These are phyloP conservation scores for Agrypnia vestita DNA, from an alignment of 1,140 invertebrate species.

Conservation along the genomic window DNA sequence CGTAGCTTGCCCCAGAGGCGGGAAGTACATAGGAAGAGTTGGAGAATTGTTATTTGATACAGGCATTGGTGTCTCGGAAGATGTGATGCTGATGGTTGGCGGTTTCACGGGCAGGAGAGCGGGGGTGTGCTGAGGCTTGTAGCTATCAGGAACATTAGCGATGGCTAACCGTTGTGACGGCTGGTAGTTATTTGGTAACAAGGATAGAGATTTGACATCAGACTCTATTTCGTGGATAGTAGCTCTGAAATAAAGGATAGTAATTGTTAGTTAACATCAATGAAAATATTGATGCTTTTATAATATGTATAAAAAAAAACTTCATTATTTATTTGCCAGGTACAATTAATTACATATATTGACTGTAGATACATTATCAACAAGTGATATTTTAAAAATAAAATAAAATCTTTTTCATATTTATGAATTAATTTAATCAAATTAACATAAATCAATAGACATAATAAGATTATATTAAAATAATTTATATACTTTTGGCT, in stretches of 20 bases:
- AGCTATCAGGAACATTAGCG: neutral
- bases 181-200: neutral
- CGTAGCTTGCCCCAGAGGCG: slow-evolving; percentile 4
- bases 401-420: too few species aligned
- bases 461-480: too few species aligned
- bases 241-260: slow-evolving; percentile 26
- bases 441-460: too few species aligned
- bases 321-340: too few species aligned
- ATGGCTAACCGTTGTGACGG: slow-evolving; percentile 16
- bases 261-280: too few species aligned
- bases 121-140: neutral
- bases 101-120: neutral
- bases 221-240: slow-evolving; percentile 38
- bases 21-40: neutral
- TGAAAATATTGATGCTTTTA: too few species aligned
- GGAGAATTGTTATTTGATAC: neutral
- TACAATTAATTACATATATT: too few species aligned
- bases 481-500: too few species aligned
- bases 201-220: neutral
- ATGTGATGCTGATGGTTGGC: slow-evolving; percentile 1
- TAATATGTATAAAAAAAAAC: too few species aligned
- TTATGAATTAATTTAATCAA: too few species aligned
- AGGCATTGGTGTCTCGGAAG: neutral
- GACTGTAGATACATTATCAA: too few species aligned
- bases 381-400: too few species aligned